Evolutionary conservation across 2,113 vertebrate species (phyloP).

Genomic region (Microtus montanus): DNA sequence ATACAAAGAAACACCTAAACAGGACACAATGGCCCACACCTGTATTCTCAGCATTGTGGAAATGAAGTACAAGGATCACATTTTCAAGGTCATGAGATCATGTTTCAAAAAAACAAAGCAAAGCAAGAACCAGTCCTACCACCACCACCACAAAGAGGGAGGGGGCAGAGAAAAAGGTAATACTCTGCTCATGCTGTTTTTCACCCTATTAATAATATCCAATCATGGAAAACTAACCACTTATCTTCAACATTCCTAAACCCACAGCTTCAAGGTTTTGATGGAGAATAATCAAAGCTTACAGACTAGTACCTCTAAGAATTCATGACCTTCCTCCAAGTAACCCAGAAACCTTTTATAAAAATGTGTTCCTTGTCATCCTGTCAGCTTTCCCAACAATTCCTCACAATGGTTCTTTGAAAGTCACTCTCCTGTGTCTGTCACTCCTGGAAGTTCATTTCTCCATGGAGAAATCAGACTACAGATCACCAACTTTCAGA

Average conservation of each 20-base stretch:
- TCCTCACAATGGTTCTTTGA: slow-evolving; percentile 4
- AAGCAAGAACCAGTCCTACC: not conserved
- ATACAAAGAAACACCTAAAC: not conserved
- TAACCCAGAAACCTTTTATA: not conserved
- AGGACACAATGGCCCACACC: not conserved
- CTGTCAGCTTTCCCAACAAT: not conserved
- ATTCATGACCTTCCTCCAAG: slow-evolving; percentile 26
- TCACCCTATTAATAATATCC: not conserved
- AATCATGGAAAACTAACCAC: slow-evolving; percentile 1
- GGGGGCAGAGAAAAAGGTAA: not conserved
- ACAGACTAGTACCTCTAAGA: slow-evolving; percentile 10
- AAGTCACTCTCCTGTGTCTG: not conserved
- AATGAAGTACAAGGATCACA: not conserved
- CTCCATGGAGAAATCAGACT: slow-evolving; percentile 14
- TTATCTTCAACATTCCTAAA: slow-evolving; percentile 27
- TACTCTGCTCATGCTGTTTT: not conserved
- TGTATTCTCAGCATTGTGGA: not conserved
- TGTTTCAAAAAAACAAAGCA: not conserved
- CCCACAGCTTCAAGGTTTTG: slow-evolving; percentile 7
- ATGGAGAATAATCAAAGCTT: slow-evolving; percentile 20
- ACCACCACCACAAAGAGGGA: not conserved
- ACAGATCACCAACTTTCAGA: not conserved
- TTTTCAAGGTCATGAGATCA: not conserved
- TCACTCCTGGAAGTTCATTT: slow-evolving; percentile 24
- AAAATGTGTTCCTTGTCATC: not conserved